Evolutionary conservation across 2,797 vertebrate genomes (phyloP).

Genomic region (Peromyscus aztecus): DNA sequence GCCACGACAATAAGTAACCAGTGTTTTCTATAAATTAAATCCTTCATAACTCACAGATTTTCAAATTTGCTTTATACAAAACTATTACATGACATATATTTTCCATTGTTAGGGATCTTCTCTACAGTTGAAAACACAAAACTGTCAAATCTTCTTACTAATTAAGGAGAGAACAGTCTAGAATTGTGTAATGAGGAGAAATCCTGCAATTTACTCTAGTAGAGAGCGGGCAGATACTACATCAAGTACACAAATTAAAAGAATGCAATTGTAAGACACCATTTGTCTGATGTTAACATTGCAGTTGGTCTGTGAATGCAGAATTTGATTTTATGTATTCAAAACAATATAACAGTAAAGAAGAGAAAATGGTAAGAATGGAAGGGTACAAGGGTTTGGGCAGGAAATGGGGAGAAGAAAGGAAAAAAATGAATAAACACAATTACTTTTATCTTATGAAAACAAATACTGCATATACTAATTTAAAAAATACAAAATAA

Average conservation of each 20-base stretch:
- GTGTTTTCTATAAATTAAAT: background rate
- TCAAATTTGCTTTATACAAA: background rate
- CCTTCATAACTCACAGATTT: background rate
- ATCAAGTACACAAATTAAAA: background rate
- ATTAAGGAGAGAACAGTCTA: background rate
- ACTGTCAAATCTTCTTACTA: background rate
- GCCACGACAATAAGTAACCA: background rate
- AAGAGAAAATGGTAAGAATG: background rate
- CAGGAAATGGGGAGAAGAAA: background rate
- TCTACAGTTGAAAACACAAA: background rate
- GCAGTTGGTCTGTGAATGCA: background rate
- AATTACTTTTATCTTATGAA: background rate
- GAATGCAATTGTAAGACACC: background rate
- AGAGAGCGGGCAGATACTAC: background rate
- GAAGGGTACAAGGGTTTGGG: too few relatives aligned
- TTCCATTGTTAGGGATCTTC: background rate
- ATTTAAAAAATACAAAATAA: background rate
- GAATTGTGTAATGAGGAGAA: background rate
- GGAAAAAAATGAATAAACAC: background rate
- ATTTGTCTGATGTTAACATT: background rate
- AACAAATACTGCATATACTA: background rate
- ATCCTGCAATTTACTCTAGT: background rate
- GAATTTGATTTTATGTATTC: background rate
- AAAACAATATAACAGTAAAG: background rate
- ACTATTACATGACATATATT: background rate